These are phyloP conservation scores for Salvelinus fontinalis DNA, from an alignment of 2,113 vertebrate species.

Conservation along the genomic window DNA sequence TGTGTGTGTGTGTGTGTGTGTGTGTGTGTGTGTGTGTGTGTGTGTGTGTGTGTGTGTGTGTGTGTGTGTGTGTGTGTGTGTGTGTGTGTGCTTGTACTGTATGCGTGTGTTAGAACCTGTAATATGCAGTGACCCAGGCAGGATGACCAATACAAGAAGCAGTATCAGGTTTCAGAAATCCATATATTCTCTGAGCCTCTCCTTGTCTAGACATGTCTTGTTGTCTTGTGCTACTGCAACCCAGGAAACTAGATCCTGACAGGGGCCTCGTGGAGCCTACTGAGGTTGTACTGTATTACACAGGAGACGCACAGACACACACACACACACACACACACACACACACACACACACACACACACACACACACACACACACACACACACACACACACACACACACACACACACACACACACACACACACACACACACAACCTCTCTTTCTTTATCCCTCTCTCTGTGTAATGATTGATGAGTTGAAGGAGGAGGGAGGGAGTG, in stretches of 20 bases:
- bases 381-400: no score
- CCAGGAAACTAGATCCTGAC: not conserved
- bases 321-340: not conserved
- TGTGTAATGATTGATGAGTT: not conserved
- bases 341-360: not conserved
- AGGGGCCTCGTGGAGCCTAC: not conserved
- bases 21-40: no score
- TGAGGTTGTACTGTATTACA: not conserved
- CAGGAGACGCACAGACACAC: not conserved
- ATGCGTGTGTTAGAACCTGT: not conserved
- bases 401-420: no score
- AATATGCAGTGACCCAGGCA: not conserved
- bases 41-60: no score
- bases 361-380: not conserved
- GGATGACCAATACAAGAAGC: not conserved
- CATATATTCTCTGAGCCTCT: not conserved
- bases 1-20: no score
- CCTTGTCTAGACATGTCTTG: constrained; percentile 4
- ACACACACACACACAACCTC: not conserved
- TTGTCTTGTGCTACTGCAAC: not conserved
- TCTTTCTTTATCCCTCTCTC: not conserved
- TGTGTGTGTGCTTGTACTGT: no score
- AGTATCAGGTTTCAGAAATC: not conserved
- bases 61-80: no score
- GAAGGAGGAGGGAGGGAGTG: not conserved